Evolutionary conservation across 2,797 vertebrate genomes (phyloP), one percentile per base, ranked within the genome.

Genomic region (Uromys caudimaculatus): DNA sequence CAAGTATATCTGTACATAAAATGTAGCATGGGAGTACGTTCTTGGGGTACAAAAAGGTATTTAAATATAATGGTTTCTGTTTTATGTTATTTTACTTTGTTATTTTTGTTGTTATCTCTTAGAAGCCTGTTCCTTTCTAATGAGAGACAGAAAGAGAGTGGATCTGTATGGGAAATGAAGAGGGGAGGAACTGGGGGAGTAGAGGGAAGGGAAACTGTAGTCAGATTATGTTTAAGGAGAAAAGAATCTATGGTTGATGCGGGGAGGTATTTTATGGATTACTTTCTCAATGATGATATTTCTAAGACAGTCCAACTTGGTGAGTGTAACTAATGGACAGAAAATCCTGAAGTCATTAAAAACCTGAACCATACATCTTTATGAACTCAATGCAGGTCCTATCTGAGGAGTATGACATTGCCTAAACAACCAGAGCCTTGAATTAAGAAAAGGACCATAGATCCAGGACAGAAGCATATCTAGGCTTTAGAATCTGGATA

Each of bases 1-100:
- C 62, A 50, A 89, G 38, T 7, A 81, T 10, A 73, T 73, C 54
- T 84, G 9, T 92, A 64, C 54, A 88, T 35, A 95, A 82, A 96
- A 89, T 10, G 41, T 95, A 82, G 73, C 47, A 52, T 38, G 50
- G 19, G 60, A 76, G 7, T 90, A 24, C 12, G 50, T 50, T 91
- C 41, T 94, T 81, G 76, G 90, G 73, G 19, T 58, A 47, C 85
- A 84, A 84, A 81, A 76, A 89, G 12, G 47, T 75, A 62, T 60
- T 62, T 47, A 17, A 83, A 47, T 83, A 62, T 83, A 4, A 83
- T 44, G 58, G 27, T 19, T 60, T 44, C n/a, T 60, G n/a, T 60
- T 82, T 60, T 41, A 60, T 82, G 17, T 76, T 77, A 47, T 32
- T 32, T 82, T 60, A 41, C 60, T 82, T 82, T 41, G 19, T 14